Evolutionary conservation across 2,113 vertebrate genomes (phyloP).

Genomic region (Numenius arquata): DNA sequence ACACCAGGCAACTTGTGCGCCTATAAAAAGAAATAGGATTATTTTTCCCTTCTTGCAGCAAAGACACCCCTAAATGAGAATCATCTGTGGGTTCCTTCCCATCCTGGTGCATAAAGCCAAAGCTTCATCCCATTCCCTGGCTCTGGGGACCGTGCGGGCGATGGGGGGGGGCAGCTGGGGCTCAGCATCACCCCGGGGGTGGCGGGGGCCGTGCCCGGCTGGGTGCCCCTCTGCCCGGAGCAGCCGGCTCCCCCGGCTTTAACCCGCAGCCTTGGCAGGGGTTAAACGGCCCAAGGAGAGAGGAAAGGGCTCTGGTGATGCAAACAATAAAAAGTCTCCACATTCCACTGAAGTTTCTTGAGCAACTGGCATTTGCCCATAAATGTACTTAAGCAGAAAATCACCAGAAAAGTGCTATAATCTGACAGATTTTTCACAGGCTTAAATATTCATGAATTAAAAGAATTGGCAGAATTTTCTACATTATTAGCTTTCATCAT

Average conservation of each 20-base stretch:
- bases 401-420: conserved; percentile 79
- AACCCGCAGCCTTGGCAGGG: neutral
- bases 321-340: neutral
- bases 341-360: conserved; percentile 66
- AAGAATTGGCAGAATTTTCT: conserved; percentile 81
- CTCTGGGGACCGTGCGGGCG: accelerated
- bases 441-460: conserved; percentile 84
- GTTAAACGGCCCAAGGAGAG: neutral
- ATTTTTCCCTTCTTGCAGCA: neutral
- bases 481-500: conserved; percentile 79
- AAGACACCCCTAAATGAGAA: neutral
- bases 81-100: neutral
- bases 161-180: neutral
- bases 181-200: neutral
- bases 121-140: accelerated
- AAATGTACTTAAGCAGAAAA: conserved; percentile 77
- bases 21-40: neutral
- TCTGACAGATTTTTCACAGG: conserved; percentile 81
- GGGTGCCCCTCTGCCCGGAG: neutral
- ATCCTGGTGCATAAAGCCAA: neutral
- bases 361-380: conserved; percentile 72
- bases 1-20: neutral
- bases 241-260: neutral
- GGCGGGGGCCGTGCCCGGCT: too few species aligned
- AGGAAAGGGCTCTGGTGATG: neutral